Evolutionary conservation across 2,797 vertebrate species (phyloP), one percentile per base, ranked within the genome.

Genomic region (Enteromius afrohamiltoni): DNA sequence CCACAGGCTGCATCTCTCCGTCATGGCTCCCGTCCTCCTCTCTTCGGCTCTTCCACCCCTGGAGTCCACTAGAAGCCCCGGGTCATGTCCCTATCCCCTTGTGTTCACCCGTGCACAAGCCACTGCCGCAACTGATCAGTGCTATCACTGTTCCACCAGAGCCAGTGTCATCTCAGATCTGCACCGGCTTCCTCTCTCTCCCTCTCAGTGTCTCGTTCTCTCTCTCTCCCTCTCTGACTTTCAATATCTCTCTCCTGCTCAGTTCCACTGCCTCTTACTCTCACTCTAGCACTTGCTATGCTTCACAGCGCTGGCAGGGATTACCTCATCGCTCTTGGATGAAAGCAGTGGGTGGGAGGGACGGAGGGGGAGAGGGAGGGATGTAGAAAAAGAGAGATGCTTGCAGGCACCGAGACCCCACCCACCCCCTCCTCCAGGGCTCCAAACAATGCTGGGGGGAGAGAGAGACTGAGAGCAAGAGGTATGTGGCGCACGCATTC

Each of bases 1-100:
- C 97, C 98, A 99, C 89, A 99, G 95, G 94, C 97, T 99, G 93
- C 98, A 99, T 84, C 97, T 94, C 91, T 99, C 97, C 64, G 97
- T 97, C 98, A 99, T 99, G 94, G 91, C 92, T 93, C 83, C 78
- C 83, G 23, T 83, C 7, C 85, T 60, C 86, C 85, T 76, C 84
- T 88, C 67, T 78, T 83, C 58, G 47, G 79, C 83, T 87, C 55
- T 67, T 86, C 78, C 78, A 69, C 53, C 67, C 67, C 75, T 82
- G 51, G 79, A 83, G 78, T 80, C 51, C 74, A 79, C 86, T 88
- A 86, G 84, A 79, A 83, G 70, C 65, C 65, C 83, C 83, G 2
- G 85, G 83, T 87, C 86, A 88, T 90, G 86, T 83, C 87, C 85
- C 89, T 86, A 85, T 83, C 85, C n/a, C 51, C 80, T 49, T 37